Evolutionary conservation across 2,113 vertebrate species (phyloP).

Genomic region (Mesoclemmys tuberculata): DNA sequence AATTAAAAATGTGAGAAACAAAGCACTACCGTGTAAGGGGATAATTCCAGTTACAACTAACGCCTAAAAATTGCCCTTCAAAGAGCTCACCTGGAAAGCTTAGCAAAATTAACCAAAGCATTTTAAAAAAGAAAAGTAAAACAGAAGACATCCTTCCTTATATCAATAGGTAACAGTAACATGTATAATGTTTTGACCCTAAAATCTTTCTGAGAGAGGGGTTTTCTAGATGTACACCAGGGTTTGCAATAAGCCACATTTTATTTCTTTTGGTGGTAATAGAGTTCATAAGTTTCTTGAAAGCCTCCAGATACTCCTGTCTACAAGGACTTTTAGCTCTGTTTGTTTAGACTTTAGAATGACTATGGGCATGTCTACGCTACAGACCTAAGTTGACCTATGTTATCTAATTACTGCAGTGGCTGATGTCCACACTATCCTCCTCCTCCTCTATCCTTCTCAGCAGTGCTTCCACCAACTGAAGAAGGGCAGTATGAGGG

Average conservation of each 20-base stretch:
- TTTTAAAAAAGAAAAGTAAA: no score
- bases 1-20: not conserved
- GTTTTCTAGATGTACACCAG: not conserved
- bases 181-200: not conserved
- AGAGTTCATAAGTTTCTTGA: not conserved
- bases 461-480: no score
- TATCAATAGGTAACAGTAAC: not conserved
- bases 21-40: not conserved
- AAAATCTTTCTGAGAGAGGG: not conserved
- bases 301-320: not conserved
- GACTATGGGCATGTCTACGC: no score
- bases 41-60: not conserved
- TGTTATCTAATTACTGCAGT: no score
- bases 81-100: not conserved
- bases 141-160: not conserved
- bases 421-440: no score
- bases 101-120: not conserved
- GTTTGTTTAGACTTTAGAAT: not conserved
- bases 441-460: no score
- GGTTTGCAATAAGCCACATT: not conserved
- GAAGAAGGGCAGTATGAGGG: no score
- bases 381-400: no score
- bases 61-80: not conserved
- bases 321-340: not conserved
- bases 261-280: not conserved